Evolutionary conservation across 2,888 invertebrate species (phyloP).

Genomic region (Tubulanus polymorphus): DNA sequence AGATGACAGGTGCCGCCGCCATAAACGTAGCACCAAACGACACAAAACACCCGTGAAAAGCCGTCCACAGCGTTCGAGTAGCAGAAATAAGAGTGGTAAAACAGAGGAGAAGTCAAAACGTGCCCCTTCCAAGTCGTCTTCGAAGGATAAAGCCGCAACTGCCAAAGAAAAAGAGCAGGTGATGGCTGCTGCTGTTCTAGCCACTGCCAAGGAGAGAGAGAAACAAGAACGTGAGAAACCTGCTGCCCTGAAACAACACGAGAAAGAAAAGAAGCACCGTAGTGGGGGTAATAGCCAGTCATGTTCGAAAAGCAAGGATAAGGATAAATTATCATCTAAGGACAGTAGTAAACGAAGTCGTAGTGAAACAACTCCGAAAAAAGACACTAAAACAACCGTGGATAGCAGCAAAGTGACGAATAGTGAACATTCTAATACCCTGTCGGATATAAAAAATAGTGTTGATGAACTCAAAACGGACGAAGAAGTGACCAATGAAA

Average conservation of each 20-base stretch:
- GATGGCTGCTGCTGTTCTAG: neutral
- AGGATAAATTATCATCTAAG: neutral
- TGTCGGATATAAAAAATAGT: neutral
- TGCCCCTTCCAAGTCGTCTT: neutral
- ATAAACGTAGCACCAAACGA: neutral
- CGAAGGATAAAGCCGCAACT: neutral
- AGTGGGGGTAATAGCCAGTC: neutral
- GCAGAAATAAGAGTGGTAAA: neutral
- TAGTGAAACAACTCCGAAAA: neutral
- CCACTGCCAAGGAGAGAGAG: neutral
- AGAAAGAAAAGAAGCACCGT: neutral
- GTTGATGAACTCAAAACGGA: too few relatives aligned
- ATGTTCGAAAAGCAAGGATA: neutral
- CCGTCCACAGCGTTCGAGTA: neutral
- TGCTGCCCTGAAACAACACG: neutral
- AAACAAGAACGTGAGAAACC: neutral
- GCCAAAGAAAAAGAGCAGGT: neutral
- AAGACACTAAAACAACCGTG: neutral
- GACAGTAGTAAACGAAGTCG: neutral
- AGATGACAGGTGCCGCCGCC: neutral
- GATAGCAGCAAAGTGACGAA: too few relatives aligned
- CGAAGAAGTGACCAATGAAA: neutral
- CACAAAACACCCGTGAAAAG: neutral
- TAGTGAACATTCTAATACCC: neutral
- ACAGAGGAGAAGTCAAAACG: neutral